Conservation (phyloP, 2,797 vertebrate genomes). For the Thripadectes ignobilis region DNA sequence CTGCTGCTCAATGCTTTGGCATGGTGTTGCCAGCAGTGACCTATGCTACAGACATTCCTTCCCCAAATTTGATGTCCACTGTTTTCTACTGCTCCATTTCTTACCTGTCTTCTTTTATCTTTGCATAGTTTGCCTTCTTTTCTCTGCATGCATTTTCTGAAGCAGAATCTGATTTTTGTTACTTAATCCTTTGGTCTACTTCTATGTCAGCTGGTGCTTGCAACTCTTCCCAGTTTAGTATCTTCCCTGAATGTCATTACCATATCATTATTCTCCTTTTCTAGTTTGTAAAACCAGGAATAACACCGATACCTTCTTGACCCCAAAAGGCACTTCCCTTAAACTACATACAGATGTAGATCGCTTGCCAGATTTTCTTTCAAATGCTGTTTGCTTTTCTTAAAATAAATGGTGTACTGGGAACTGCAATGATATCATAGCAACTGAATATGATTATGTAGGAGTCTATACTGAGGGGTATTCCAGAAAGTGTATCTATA, state of each 20-base stretch:
- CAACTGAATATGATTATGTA: constrained; percentile 58
- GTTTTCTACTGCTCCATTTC: background rate
- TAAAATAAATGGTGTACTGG: constrained; percentile 22
- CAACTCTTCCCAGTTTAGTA: constrained; percentile 22
- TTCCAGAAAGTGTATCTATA: constrained; percentile 39
- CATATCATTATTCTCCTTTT: background rate
- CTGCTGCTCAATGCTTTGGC: background rate
- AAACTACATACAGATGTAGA: background rate
- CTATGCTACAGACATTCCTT: background rate
- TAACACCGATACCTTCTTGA: background rate
- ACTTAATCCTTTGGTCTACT: constrained; percentile 32
- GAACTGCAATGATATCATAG: constrained; percentile 63
- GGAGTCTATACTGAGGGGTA: constrained; percentile 43
- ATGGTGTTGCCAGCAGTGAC: background rate
- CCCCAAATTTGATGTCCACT: background rate
- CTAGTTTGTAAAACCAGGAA: background rate
- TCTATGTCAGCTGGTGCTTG: constrained; percentile 23
- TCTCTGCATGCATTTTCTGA: constrained; percentile 1
- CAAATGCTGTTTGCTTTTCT: constrained; percentile 18
- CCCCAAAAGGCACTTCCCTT: background rate
- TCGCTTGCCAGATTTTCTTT: background rate
- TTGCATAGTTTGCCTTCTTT: background rate
- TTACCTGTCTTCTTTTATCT: background rate
- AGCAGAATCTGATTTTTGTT: background rate
- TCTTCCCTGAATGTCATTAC: constrained; percentile 38